Percentiles rank a stretch among this genome's conserved stretches.
Conservation (phyloP, 2,797 vertebrate species). For the Rousettus madagascariensis region DNA sequence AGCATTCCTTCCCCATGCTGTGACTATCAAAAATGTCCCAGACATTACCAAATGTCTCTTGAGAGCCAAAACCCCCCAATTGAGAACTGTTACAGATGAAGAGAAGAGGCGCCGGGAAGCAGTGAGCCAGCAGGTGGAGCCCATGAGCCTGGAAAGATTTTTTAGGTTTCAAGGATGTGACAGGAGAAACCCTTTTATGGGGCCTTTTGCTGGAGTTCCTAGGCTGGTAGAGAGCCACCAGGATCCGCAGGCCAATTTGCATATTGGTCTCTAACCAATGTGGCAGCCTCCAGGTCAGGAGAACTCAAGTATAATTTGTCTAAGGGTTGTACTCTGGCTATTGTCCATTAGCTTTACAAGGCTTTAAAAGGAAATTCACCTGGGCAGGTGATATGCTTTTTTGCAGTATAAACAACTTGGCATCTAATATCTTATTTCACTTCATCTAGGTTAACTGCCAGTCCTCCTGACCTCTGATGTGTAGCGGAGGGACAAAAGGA, state of each 20-base stretch:
- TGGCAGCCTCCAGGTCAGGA: not conserved
- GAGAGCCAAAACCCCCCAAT: not conserved
- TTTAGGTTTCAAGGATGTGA: not conserved
- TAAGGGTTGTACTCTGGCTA: not conserved
- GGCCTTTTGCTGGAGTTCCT: not conserved
- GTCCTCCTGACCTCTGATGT: not conserved
- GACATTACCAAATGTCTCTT: not conserved
- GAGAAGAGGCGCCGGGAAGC: not conserved
- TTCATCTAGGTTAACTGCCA: conserved; percentile 1
- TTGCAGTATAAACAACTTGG: not conserved
- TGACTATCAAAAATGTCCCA: not conserved
- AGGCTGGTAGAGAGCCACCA: not conserved
- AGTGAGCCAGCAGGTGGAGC: not conserved
- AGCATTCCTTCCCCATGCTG: not conserved
- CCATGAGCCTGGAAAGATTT: not conserved
- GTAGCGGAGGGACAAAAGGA: not conserved
- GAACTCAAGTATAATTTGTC: not conserved
- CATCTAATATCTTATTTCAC: not conserved
- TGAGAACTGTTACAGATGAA: not conserved
- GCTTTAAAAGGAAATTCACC: not conserved
- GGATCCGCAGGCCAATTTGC: not conserved
- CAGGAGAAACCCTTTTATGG: not conserved
- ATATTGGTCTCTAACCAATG: not conserved
- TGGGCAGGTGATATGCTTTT: not conserved
- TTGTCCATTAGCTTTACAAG: not conserved